A percentile compares a stretch with the other conserved stretches of the same genome.
Evolutionary conservation across 2,888 invertebrate genomes (phyloP).

Genomic region (Cepaea hortensis): DNA sequence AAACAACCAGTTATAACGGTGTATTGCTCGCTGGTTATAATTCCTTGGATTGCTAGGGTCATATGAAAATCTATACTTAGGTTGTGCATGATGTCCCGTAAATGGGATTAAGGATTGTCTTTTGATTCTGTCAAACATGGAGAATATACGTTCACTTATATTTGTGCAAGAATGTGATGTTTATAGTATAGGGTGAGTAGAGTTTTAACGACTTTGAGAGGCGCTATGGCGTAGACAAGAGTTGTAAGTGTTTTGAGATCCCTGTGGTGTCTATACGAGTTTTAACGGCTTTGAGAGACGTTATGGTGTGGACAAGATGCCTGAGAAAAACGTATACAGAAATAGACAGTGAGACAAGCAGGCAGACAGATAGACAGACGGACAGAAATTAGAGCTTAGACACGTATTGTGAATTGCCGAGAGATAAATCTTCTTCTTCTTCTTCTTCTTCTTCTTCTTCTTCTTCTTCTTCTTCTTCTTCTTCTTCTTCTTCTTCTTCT

Average conservation of each 20-base stretch:
- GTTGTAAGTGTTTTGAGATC: too few relatives aligned
- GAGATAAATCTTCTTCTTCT: not conserved
- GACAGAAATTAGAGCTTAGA: not conserved
- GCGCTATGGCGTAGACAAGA: too few relatives aligned
- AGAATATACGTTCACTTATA: too few relatives aligned
- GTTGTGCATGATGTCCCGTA: not conserved
- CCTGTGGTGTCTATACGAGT: not conserved
- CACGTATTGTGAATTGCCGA: not conserved
- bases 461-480: too few relatives aligned
- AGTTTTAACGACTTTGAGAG: not conserved
- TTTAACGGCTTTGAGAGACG: too few relatives aligned
- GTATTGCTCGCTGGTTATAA: conserved; percentile 6
- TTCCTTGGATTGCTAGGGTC: not conserved
- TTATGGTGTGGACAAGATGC: too few relatives aligned
- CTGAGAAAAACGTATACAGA: too few relatives aligned
- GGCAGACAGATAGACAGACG: not conserved
- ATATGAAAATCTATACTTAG: not conserved
- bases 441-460: too few relatives aligned
- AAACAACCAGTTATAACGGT: not conserved
- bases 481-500: too few relatives aligned
- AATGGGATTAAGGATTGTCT: too few relatives aligned
- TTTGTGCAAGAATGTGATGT: not conserved
- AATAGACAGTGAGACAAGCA: not conserved
- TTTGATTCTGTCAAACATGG: too few relatives aligned
- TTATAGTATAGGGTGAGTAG: not conserved